Evolutionary conservation across 2,797 vertebrate genomes (phyloP).

Genomic region (Coluber constrictor): DNA sequence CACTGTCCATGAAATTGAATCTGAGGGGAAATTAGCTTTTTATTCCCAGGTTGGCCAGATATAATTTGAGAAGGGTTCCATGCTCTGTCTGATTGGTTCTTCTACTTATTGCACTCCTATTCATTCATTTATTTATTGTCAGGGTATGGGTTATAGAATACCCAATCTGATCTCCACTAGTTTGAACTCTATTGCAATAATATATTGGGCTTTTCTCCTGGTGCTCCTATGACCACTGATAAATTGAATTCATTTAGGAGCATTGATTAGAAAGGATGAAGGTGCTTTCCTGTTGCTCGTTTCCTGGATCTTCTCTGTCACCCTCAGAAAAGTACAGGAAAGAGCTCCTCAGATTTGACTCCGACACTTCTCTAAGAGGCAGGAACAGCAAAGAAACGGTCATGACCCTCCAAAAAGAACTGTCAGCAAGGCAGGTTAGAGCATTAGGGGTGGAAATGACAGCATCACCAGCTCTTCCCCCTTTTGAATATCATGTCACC

Average conservation of each 20-base stretch:
- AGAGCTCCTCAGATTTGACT: not conserved
- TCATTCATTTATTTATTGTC: not conserved
- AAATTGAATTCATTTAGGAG: not conserved
- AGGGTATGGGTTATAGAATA: not conserved
- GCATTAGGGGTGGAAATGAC: not conserved
- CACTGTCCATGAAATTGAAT: not conserved
- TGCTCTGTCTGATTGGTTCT: not conserved
- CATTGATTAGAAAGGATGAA: too few species aligned
- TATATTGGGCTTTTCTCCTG: not conserved
- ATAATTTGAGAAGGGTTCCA: not conserved
- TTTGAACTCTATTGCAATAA: not conserved
- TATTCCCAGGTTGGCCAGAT: not conserved
- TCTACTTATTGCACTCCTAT: not conserved
- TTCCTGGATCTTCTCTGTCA: not conserved
- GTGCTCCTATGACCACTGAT: not conserved
- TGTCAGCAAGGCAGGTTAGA: not conserved
- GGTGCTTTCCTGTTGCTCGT: not conserved
- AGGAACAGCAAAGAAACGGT: not conserved
- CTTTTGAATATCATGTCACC: not conserved
- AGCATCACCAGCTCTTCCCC: not conserved
- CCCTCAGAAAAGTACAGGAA: not conserved
- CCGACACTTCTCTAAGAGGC: not conserved
- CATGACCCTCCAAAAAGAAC: not conserved
- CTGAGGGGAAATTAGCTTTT: not conserved
- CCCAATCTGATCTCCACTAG: not conserved